Evolutionary conservation across 2,797 vertebrate genomes (phyloP).

Genomic region (Choloepus didactylus): DNA sequence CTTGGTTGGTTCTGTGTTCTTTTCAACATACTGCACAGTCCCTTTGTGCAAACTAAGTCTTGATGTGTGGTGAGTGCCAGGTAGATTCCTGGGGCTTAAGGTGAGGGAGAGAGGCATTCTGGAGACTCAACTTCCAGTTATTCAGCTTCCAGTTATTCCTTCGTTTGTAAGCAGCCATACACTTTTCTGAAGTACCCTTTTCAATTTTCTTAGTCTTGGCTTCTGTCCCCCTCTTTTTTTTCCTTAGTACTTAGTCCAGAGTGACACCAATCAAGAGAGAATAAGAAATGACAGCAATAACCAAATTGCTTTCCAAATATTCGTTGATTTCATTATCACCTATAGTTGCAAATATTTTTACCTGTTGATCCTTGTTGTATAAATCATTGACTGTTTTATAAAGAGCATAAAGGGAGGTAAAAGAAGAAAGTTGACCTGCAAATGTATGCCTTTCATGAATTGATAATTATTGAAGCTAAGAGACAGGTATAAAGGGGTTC

Average conservation of each 20-base stretch:
- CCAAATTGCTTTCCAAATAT: neutral
- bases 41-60: neutral
- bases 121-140: neutral
- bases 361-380: neutral
- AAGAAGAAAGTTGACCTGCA: neutral
- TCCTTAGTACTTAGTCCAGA: neutral
- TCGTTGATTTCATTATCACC: neutral
- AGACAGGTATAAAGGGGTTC: neutral
- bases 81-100: neutral
- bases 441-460: neutral
- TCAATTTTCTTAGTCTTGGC: neutral
- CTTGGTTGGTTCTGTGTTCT: neutral
- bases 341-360: neutral
- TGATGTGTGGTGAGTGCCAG: neutral
- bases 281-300: neutral
- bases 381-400: neutral
- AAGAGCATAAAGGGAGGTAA: neutral
- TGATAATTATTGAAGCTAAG: neutral
- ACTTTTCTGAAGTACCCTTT: neutral
- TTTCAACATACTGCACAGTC: fast-evolving
- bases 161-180: neutral
- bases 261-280: neutral
- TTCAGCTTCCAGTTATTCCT: too few relatives aligned
- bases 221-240: neutral
- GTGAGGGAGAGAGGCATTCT: neutral